Base-by-base conservation (phyloP, 2,797 vertebrate genomes). In the Sternarchorhynchus goeldii region DNA sequence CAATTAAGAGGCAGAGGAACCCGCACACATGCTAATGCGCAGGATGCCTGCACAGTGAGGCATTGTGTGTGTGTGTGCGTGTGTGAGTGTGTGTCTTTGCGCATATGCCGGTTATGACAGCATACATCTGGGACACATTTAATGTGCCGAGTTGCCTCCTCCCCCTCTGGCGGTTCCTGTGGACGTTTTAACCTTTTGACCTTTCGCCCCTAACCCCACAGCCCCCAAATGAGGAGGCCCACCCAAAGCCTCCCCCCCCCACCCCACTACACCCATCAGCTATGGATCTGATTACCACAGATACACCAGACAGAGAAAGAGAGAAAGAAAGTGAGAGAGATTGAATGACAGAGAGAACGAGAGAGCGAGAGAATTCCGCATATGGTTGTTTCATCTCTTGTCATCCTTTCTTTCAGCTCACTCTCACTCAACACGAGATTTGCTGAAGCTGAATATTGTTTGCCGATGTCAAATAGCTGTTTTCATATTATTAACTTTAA, bases 331-430 rank as follows among this genome's bases (percentile, higher is more conserved):
- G 53, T 21, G 65, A 36, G 41, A 79, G 72, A 81, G 53, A 68
- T 25, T 70, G 8, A 79, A 60, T 36, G 75, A 79, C 75, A 70
- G 72, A 72, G 76, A 74, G 34, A 71, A n/a, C 58, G 39, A 60
- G 57, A 77, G 53, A 32, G 65, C 34, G 41, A 79, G 72, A 81
- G 53, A 68, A 31, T 56, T 58, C 57, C 8, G 29, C 50, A 81
- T 62, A 0, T 6, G 82, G 80, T 88, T 88, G 81, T 83, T 86
- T 86, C 70, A 88, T 72, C 82, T 84, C 77, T 79, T 85, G 20
- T 68, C 66, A 29, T 68, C 29, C 6, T 60, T 56, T 56, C 41
- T 69, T 2, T 20, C 70, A 76, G 71, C 77, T 25, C 77, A 82
- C 75, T 56, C 50, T 21, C 12, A 5, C 31, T 36, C 55, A 34